phyloP scores from a whole-genome alignment of 2,113 vertebrate genomes.

The Dicerorhinus sumatrensis region DNA sequence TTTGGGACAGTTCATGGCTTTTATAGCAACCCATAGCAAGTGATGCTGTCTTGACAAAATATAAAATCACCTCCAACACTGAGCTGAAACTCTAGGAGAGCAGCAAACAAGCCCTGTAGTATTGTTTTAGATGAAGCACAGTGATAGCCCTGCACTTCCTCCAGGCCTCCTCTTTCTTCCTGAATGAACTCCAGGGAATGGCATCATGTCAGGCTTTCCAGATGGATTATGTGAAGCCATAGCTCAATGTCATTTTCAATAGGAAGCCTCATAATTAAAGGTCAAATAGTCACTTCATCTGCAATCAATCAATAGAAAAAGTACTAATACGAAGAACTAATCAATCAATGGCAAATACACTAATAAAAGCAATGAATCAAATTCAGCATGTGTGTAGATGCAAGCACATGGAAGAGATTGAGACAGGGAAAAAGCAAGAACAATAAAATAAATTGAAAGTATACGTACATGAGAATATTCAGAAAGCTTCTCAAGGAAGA shows the following conservation, averaged over 20 bases:
- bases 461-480: slow-evolving; percentile 61
- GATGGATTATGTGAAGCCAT: slow-evolving; percentile 93
- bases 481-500: slow-evolving; percentile 45
- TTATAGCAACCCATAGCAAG: slow-evolving; percentile 45
- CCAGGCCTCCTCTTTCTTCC: slow-evolving; percentile 84
- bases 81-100: slow-evolving; percentile 59
- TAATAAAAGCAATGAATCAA: slow-evolving; percentile 99
- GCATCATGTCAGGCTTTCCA: slow-evolving; percentile 94
- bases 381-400: slow-evolving; percentile 87
- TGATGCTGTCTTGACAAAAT: slow-evolving; percentile 45
- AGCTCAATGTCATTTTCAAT: slow-evolving; percentile 94
- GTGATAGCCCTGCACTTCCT: slow-evolving; percentile 85
- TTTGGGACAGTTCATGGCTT: slow-evolving; percentile 24
- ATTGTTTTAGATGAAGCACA: slow-evolving; percentile 82
- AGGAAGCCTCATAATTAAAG: slow-evolving; percentile 97
- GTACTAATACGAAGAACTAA: slow-evolving; percentile 92
- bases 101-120: slow-evolving; percentile 70
- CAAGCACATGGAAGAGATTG: slow-evolving; percentile 70
- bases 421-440: slow-evolving; percentile 51
- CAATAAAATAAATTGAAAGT: slow-evolving; percentile 80
- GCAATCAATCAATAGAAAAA: slow-evolving; percentile 98
- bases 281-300: slow-evolving; percentile 99
- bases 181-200: slow-evolving; percentile 92
- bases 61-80: not conserved
- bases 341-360: slow-evolving; percentile 95